Evolutionary conservation across 35 echinoderm and acorn worm species (phyloP), one percentile per base, ranked within the genome.

Genomic region (Heliocidaris erythrogramma): DNA sequence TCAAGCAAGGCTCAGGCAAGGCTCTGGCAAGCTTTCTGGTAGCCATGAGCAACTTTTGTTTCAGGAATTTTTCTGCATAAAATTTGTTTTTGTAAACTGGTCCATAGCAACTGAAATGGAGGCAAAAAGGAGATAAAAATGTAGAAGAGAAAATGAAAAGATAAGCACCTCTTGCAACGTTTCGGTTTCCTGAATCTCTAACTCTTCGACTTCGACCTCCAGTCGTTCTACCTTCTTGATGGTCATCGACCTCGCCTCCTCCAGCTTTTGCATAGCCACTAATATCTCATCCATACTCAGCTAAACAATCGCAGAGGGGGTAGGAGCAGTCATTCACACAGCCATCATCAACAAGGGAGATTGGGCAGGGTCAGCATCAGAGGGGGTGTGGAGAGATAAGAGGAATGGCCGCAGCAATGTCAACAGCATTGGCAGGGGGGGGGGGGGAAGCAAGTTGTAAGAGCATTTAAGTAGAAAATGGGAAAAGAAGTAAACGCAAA

Each of bases 111-210:
- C n/a, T 86, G 9, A 21, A 86, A 32, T 86, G 85, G 27, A 30
- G 21, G 13, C 5, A 8, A 13, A 86, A 30, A 11, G n/a, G n/a
- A n/a, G 85, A 86, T 29, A 86, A n/a, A n/a, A 32, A 14, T 17
- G 29, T 9, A n/a, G 47, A 89, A 48, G 31, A 7, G 31, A 89
- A 48, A 59, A 31, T 60, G 88, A 21, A 61, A 88, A 94, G n/a
- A 86, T 71, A 93, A 94, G 31, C 94, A 98, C 97, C 97, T 98
- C 97, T 94, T 95, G 71, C 10, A 98, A 60, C 18, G 94, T 97
- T 48, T 98, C 97, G 17, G 96, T 92, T 88, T 96, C 96, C 60
- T 98, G 96, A 5, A 94, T 92, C 49, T 98, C 96, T 17, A 98
- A 60, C 30, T 97, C 96, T 24, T 98, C 96, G 11, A 97, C 90